A percentile compares a stretch with the other conserved stretches of the same genome.
These are phyloP conservation scores for Clavelina lepadiformis DNA, from an alignment of 23 tunicate genomes.

Conservation along the genomic window DNA sequence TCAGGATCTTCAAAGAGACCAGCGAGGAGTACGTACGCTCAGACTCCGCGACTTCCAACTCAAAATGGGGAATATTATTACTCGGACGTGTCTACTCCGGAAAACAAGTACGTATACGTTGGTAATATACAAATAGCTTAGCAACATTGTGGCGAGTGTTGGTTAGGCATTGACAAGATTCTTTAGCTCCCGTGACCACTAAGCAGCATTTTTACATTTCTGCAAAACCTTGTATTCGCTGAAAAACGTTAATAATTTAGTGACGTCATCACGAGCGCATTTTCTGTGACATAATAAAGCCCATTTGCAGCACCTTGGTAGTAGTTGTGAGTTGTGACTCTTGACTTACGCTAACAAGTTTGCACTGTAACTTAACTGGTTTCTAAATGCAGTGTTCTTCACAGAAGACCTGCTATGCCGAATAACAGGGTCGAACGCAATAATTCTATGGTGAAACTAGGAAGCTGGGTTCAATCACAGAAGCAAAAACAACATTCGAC, in stretches of 20 bases:
- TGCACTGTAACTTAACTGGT: background rate
- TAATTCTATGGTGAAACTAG: slow-evolving; percentile 59
- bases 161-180: no score
- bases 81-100: slow-evolving; percentile 12
- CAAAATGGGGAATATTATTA: background rate
- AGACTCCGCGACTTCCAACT: background rate
- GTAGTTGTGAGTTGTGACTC: no score
- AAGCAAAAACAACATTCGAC: slow-evolving; percentile 29
- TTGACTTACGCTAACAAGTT: no score
- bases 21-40: background rate
- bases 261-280: background rate
- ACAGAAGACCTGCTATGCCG: background rate
- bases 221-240: background rate
- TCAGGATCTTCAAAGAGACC: slow-evolving; percentile 6
- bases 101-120: background rate
- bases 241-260: background rate
- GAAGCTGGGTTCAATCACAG: slow-evolving; percentile 60
- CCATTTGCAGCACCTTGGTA: background rate
- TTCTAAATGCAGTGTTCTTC: background rate
- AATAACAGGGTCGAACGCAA: slow-evolving; percentile 30
- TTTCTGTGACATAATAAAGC: background rate
- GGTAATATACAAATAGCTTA: background rate
- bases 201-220: no score
- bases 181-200: no score
- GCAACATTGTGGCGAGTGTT: no score